Conservation (phyloP, 2,113 vertebrate species). For the Dipodomys spectabilis region DNA sequence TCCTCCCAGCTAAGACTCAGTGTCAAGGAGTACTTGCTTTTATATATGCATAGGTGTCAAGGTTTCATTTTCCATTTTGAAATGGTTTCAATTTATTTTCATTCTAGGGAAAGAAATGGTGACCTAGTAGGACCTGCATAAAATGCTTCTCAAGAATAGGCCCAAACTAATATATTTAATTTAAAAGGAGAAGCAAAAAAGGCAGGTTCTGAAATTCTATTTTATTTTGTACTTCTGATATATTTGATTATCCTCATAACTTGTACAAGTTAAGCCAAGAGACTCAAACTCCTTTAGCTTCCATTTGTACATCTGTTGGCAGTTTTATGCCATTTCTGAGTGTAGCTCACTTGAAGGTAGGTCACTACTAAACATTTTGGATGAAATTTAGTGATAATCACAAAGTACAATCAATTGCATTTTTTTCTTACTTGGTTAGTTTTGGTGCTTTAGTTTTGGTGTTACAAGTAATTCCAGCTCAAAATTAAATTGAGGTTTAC, state of each 20-base stretch:
- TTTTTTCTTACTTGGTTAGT: not conserved
- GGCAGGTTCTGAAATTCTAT: not conserved
- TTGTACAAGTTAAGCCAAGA: not conserved
- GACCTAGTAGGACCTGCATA: not conserved
- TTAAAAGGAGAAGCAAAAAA: not conserved
- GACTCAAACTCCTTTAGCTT: not conserved
- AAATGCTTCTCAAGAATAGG: not conserved
- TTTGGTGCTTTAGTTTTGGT: not conserved
- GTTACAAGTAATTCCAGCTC: not conserved
- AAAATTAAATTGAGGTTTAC: constrained; percentile 34
- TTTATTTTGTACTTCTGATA: not conserved
- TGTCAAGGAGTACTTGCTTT: not conserved
- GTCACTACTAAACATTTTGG: not conserved
- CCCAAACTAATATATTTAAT: not conserved
- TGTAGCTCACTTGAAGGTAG: not conserved
- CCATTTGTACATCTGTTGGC: not conserved
- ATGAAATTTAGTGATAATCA: not conserved
- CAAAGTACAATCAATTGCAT: not conserved
- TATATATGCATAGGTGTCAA: not conserved
- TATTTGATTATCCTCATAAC: not conserved
- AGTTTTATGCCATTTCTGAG: not conserved
- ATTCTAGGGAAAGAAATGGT: not conserved
- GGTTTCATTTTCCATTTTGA: not conserved
- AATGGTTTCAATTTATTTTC: not conserved
- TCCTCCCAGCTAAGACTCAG: not conserved